phyloP scores from a whole-genome alignment of 2,797 vertebrate genomes.

The Aplochiton taeniatus region DNA sequence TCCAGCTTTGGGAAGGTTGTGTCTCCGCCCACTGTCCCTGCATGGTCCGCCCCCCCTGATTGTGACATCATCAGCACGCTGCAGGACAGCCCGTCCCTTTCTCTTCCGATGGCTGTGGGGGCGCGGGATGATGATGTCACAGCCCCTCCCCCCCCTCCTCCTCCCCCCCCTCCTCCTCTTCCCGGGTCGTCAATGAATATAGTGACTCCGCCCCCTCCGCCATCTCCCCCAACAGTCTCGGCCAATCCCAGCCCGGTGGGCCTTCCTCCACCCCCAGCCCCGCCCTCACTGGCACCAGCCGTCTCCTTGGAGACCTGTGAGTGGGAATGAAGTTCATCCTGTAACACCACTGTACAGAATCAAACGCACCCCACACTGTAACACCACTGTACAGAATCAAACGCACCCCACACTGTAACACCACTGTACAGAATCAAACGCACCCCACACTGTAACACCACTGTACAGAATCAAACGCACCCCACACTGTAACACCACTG shows the following conservation, averaged over 20 bases:
- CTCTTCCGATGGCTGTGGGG: constrained; percentile 23
- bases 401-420: too few relatives aligned
- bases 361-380: neutral
- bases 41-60: constrained; percentile 44
- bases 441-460: too few relatives aligned
- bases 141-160: neutral
- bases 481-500: too few relatives aligned
- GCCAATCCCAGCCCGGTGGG: neutral
- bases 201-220: constrained; percentile 31
- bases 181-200: constrained; percentile 1
- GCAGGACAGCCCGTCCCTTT: constrained; percentile 42
- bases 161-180: constrained; percentile 49
- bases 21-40: constrained; percentile 62
- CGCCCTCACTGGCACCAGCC: constrained; percentile 7
- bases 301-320: constrained; percentile 55
- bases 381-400: too few relatives aligned
- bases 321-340: constrained; percentile 9
- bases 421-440: too few relatives aligned
- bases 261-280: constrained; percentile 23
- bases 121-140: neutral
- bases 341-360: constrained; percentile 38
- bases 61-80: constrained; percentile 55
- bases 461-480: too few relatives aligned
- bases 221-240: constrained; percentile 2
- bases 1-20: constrained; percentile 75